Percentiles rank a stretch among this genome's conserved stretches.
Evolutionary conservation across 2,113 vertebrate genomes (phyloP).

Genomic region (Pipra filicauda): DNA sequence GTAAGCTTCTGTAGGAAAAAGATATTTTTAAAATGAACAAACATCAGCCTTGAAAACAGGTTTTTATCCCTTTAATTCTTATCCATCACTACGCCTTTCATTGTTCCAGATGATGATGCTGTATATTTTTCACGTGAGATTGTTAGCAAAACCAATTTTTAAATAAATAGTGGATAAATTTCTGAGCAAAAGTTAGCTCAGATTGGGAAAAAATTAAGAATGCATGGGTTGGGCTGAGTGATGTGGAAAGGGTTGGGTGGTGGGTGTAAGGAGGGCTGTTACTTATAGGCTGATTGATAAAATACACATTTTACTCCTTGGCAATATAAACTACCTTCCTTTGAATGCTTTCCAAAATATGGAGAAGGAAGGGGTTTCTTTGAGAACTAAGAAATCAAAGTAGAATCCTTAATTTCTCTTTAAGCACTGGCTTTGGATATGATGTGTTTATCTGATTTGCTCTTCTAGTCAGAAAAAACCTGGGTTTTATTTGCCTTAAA

Average conservation of each 20-base stretch:
- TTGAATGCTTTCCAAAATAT: neutral
- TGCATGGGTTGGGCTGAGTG: neutral
- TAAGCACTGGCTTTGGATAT: neutral
- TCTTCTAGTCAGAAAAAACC: neutral
- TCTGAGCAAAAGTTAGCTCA: neutral
- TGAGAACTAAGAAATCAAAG: neutral
- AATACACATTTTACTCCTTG: neutral
- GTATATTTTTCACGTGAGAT: neutral
- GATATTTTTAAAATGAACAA: neutral
- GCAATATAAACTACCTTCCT: neutral
- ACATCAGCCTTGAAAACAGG: neutral
- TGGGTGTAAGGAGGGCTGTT: neutral
- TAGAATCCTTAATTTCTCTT: neutral
- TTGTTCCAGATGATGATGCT: neutral
- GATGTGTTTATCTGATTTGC: neutral
- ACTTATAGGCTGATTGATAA: neutral
- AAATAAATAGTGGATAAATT: neutral
- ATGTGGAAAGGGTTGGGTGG: neutral
- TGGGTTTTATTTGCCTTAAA: neutral
- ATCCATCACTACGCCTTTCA: neutral
- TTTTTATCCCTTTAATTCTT: neutral
- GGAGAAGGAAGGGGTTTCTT: neutral
- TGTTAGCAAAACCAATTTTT: neutral
- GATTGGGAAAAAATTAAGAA: neutral
- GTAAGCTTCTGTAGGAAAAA: neutral